phyloP scores from a whole-genome alignment of 1,140 invertebrate genomes.

The Melipona quadrifasciata region DNA sequence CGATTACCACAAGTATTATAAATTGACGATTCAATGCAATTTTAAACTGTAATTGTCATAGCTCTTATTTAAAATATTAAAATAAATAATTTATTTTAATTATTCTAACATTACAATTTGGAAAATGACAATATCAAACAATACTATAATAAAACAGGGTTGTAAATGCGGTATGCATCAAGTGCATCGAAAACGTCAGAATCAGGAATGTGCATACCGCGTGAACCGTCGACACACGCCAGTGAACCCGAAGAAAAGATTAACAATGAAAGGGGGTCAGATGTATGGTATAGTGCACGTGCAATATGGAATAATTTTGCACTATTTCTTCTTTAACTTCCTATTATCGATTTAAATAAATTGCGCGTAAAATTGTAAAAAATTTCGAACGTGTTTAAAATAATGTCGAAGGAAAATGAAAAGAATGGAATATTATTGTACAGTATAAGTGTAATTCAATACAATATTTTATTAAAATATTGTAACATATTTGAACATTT shows the following conservation, averaged over 20 bases:
- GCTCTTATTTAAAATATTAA: neutral
- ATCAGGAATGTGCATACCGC: slow-evolving; percentile 40
- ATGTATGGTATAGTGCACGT: slow-evolving; percentile 20
- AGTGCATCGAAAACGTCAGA: slow-evolving; percentile 48
- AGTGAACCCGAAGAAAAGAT: slow-evolving; percentile 52
- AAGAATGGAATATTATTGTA: neutral
- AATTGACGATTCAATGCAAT: neutral
- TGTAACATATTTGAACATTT: too few species aligned
- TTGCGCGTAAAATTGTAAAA: neutral
- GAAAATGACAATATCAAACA: slow-evolving; percentile 21
- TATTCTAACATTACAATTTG: neutral
- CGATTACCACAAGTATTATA: neutral
- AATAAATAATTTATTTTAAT: neutral
- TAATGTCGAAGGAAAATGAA: neutral
- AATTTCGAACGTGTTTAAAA: neutral
- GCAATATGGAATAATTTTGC: slow-evolving; percentile 26
- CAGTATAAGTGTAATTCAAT: too few species aligned
- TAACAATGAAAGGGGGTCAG: slow-evolving; percentile 54
- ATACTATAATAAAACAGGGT: slow-evolving; percentile 23
- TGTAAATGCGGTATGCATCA: slow-evolving; percentile 29
- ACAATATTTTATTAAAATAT: too few species aligned
- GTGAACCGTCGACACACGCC: slow-evolving; percentile 52
- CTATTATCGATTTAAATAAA: slow-evolving; percentile 17
- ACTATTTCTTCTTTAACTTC: slow-evolving; percentile 13
- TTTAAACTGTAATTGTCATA: neutral